phyloP scores from a whole-genome alignment of 2,797 vertebrate genomes.

The Anguilla obscura region DNA sequence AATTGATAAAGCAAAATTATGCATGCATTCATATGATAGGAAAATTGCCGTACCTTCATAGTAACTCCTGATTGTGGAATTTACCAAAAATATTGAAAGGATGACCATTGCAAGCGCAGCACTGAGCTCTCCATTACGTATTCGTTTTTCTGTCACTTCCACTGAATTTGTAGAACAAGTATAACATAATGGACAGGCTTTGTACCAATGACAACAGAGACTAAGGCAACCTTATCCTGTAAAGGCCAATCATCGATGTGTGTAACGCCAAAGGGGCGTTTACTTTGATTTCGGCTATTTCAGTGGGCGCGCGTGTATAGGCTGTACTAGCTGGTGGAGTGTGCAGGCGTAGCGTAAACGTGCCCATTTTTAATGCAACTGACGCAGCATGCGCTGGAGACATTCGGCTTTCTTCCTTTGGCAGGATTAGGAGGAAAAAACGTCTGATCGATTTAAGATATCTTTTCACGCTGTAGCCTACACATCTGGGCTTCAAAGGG shows the following conservation, averaged over 20 bases:
- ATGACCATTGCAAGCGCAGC: conserved; percentile 70
- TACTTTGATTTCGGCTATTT: conserved; percentile 28
- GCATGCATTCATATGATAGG: neutral
- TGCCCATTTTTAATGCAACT: neutral
- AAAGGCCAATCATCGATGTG: conserved; percentile 65
- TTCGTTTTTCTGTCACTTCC: conserved; percentile 66
- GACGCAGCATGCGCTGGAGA: neutral
- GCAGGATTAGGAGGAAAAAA: neutral
- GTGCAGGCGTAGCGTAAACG: conserved; percentile 42
- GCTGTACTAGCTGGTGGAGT: conserved; percentile 13
- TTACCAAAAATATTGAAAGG: conserved; percentile 63
- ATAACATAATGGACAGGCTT: conserved; percentile 70
- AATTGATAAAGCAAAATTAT: neutral
- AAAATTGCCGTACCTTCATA: conserved; percentile 73
- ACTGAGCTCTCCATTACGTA: conserved; percentile 77
- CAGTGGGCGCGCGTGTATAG: conserved; percentile 57
- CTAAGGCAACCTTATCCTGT: conserved; percentile 59
- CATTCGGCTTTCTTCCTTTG: neutral
- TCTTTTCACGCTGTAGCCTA: conserved; percentile 33
- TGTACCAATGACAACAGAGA: conserved; percentile 62
- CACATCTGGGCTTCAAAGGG: neutral
- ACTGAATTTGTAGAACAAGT: conserved; percentile 64
- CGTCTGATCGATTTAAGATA: neutral
- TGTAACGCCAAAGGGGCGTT: conserved; percentile 55
- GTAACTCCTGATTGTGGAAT: conserved; percentile 67